Conservation (phyloP, 2,113 vertebrate species). For the Grantiella picta region DNA sequence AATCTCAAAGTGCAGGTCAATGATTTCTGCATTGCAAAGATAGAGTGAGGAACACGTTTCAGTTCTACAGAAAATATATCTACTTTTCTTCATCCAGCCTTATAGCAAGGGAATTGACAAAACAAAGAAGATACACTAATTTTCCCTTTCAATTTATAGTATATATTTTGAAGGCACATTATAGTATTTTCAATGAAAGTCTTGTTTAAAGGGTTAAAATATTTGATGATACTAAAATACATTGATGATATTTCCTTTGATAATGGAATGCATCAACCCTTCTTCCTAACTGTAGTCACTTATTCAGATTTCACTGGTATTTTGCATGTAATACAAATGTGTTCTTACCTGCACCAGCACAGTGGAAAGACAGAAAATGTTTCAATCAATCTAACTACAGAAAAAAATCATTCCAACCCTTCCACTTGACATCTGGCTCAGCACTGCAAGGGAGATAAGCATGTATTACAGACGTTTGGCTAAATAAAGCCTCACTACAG, state of each 20-base stretch:
- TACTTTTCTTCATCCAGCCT: background rate
- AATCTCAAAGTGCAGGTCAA: background rate
- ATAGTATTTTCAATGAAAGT: background rate
- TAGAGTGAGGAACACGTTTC: background rate
- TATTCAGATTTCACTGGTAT: background rate
- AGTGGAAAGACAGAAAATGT: background rate
- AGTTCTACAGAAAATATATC: background rate
- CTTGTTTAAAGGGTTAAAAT: background rate
- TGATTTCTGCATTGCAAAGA: background rate
- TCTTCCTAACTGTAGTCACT: background rate
- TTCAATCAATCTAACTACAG: background rate
- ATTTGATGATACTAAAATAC: background rate
- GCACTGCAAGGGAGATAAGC: background rate
- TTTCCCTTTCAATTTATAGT: background rate
- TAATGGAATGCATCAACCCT: background rate
- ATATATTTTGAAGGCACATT: background rate
- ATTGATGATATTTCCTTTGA: background rate
- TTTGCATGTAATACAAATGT: background rate
- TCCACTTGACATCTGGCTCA: background rate
- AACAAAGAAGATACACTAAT: background rate
- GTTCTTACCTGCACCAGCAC: background rate
- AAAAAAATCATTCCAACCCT: background rate
- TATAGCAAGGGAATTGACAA: background rate
- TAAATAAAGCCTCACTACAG: slow-evolving; percentile 29
- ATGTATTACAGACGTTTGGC: background rate